A percentile compares a stretch with the other conserved stretches of the same genome.
Evolutionary conservation across 2,113 vertebrate genomes (phyloP).

Genomic region (Sakesphorus luctuosus): DNA sequence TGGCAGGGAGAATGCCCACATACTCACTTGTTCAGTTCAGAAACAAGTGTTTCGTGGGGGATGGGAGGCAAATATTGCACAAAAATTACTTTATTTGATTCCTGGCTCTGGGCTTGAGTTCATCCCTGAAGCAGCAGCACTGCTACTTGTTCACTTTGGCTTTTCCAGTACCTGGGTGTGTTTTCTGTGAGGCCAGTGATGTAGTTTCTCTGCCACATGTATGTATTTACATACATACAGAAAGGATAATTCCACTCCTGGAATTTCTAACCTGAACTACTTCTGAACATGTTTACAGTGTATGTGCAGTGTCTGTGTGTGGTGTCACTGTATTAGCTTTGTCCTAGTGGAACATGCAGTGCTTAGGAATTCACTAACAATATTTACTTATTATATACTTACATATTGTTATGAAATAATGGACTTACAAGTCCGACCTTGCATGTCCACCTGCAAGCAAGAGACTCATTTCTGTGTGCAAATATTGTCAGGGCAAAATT

Average conservation of each 20-base stretch:
- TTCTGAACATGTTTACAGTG: not conserved
- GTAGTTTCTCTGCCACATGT: not conserved
- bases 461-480: not conserved
- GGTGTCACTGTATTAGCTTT: not conserved
- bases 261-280: not conserved
- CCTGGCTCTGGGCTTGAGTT: not conserved
- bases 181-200: not conserved
- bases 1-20: not conserved
- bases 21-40: not conserved
- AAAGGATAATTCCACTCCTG: not conserved
- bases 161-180: not conserved
- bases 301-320: not conserved
- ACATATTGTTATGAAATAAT: not conserved
- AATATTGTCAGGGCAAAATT: not conserved
- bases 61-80: not conserved
- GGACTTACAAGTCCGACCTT: not conserved
- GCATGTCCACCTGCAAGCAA: not conserved
- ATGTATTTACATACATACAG: rapidly evolving
- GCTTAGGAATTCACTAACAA: not conserved
- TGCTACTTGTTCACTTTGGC: not conserved
- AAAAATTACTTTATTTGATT: not conserved
- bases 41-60: not conserved
- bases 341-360: not conserved
- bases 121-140: not conserved
- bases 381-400: not conserved